These are phyloP conservation scores for Cyphomyrus discorhynchus DNA, from an alignment of 2,113 vertebrate genomes.

Conservation along the genomic window DNA sequence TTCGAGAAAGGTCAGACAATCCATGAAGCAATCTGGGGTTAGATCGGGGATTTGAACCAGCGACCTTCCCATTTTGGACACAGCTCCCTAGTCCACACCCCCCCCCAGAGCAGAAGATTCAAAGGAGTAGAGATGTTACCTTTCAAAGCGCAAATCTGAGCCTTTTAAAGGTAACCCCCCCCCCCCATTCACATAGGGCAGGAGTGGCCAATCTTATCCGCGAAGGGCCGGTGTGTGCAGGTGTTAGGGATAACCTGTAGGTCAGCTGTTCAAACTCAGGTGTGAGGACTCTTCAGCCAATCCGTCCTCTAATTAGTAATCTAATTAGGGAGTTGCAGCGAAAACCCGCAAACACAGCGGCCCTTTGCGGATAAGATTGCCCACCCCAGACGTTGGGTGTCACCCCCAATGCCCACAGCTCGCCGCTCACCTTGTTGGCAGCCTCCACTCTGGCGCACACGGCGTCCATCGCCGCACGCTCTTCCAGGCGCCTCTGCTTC, in stretches of 20 bases:
- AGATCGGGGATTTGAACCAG: neutral
- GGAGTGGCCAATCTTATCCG: too few relatives aligned
- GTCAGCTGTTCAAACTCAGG: too few relatives aligned
- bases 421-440: conserved; percentile 77
- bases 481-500: conserved; percentile 84
- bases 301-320: too few relatives aligned
- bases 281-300: too few relatives aligned
- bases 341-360: too few relatives aligned
- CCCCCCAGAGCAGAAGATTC: neutral
- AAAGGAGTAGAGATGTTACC: neutral
- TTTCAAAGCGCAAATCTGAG: neutral
- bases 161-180: too few relatives aligned
- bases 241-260: too few relatives aligned
- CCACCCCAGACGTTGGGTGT: neutral
- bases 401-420: neutral
- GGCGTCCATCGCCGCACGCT: conserved; percentile 87
- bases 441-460: conserved; percentile 89
- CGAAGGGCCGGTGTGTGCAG: too few relatives aligned
- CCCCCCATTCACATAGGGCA: too few relatives aligned
- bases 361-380: too few relatives aligned
- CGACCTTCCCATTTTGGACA: neutral
- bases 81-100: neutral
- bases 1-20: neutral
- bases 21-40: neutral
- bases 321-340: too few relatives aligned